Evolutionary conservation across 2,888 invertebrate genomes (phyloP), one percentile per base, ranked within the genome.

Genomic region (Therioaphis trifolii): DNA sequence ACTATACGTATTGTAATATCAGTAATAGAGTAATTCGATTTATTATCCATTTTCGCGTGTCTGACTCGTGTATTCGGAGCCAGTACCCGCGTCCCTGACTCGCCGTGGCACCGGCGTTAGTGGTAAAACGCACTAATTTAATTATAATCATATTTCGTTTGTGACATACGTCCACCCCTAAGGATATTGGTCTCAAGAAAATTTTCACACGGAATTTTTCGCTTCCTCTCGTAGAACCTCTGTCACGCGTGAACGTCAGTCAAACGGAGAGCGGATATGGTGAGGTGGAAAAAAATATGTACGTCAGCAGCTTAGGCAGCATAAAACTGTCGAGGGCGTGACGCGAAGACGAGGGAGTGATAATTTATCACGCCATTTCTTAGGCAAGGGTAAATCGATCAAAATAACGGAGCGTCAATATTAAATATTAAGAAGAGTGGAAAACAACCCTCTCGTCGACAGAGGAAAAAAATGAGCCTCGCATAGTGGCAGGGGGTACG

Each of bases 401-500:
- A 66, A 77, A 66, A 66, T 66, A 49, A 49, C 63, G 21, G 35
- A 46, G n/a, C 9, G 46, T 27, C 63, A 29, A 21, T 49, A 66
- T 66, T 77, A 77, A 77, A 66, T 78, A 78, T 66, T 66, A 66
- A 66, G 77, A 52, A 66, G 66, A 35, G 49, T 35, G 66, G 35
- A 40, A 68, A 66, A 78, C 35, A 68, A 49, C 66, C 77, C 12
- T 66, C 35, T 35, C 29, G 11, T 12, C 9, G 35, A 29, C 15
- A 11, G 18, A 4, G 18, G 27, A 46, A 15, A 24, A 49, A 49
- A 46, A 21, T 46, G 21, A 58, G 46, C 15, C 46, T 11, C 24
- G 24, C 21, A 3, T 7, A 5, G 35, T 35, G 35, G 9, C 11
- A 2, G 24, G 58, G 21, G 58, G 21, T 0, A 4, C 9, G 11